Base-by-base conservation (phyloP, 2,888 invertebrate genomes). In the Drosophila fungiperda region DNA sequence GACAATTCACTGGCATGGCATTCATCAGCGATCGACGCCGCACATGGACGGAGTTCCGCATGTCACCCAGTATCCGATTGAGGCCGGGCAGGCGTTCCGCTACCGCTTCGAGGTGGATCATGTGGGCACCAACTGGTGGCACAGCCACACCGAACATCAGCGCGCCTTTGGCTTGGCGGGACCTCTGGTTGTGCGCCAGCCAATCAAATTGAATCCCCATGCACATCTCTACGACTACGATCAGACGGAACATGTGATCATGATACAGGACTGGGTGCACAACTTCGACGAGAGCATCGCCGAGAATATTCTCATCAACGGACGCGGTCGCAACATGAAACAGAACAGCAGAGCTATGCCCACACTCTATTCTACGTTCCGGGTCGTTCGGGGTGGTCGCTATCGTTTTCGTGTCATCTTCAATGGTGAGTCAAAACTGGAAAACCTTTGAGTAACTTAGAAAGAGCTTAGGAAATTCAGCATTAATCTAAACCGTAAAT, bases 31-130 rank as follows among this genome's bases (percentile, higher is more conserved):
- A 0, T 61, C 78, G 4, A 90, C 91, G 5, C 92, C 92, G 0
- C 87, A 91, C 40, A 92, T 92, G 92, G 92, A 92, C 50, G 92
- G 92, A 0, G 91, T 92, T 17, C 92, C 92, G 0, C 91, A 89
- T 62, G 83, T 92, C 11, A 92, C 92, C 1, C 92, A 92, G 66
- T 92, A 92, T 70, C 92, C 92, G 0, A 92, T 91, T 23, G 89
- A 91, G 66, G 87, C 92, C 0, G 92, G 92, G 1, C 90, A 92
- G 59, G 90, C 91, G 0, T 92, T 90, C 61, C 91, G 91, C 29
- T 92, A 92, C 65, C 87, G 91, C 32, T 92, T 92, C 65, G 82
- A 89, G 60, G 90, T 84, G 15, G 89, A 90, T 62, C 91, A 92
- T 59, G 60, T 69, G 1, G 92, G 92, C 54, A 92, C 92, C 52